These are phyloP conservation scores for Parasteatoda lunata DNA, from an alignment of 2,888 invertebrate genomes.

Conservation along the genomic window DNA sequence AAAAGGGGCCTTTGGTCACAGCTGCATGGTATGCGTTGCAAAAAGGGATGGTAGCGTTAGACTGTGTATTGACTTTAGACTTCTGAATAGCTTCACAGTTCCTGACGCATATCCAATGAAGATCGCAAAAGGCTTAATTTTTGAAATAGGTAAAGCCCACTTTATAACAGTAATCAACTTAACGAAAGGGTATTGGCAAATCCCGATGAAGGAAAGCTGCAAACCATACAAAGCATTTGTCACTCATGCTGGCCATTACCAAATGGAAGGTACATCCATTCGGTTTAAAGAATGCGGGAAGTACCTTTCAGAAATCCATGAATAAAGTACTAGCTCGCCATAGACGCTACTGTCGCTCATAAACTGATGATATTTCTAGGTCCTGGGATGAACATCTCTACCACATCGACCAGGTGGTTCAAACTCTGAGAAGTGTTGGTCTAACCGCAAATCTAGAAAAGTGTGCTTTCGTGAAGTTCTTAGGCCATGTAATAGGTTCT, in stretches of 20 bases:
- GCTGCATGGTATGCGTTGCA: too few species aligned
- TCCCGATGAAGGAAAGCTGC: not conserved
- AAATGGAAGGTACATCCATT: too few species aligned
- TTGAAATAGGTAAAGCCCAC: not conserved
- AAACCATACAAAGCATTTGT: too few species aligned
- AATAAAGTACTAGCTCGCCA: not conserved
- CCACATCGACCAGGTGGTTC: not conserved
- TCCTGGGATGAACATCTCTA: slow-evolving; percentile 1
- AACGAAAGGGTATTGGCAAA: slow-evolving; percentile 5
- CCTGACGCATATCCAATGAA: not conserved
- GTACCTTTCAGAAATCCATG: not conserved
- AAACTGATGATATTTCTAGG: not conserved
- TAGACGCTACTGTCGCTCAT: not conserved
- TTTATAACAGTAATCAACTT: not conserved
- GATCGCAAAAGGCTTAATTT: not conserved
- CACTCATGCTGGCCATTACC: too few species aligned
- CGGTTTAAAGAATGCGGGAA: too few species aligned
- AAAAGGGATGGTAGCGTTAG: not conserved
- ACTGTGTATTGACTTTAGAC: slow-evolving; percentile 1
- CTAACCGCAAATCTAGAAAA: slow-evolving; percentile 2
- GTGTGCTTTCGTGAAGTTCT: not conserved
- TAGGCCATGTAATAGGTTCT: not conserved
- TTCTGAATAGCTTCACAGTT: not conserved
- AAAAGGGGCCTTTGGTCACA: too few species aligned
- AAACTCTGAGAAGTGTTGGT: too few species aligned